Percentiles rank a stretch among this genome's conserved stretches.
Conservation (phyloP, 2,888 invertebrate genomes). For the Entomobrya multifasciata region DNA sequence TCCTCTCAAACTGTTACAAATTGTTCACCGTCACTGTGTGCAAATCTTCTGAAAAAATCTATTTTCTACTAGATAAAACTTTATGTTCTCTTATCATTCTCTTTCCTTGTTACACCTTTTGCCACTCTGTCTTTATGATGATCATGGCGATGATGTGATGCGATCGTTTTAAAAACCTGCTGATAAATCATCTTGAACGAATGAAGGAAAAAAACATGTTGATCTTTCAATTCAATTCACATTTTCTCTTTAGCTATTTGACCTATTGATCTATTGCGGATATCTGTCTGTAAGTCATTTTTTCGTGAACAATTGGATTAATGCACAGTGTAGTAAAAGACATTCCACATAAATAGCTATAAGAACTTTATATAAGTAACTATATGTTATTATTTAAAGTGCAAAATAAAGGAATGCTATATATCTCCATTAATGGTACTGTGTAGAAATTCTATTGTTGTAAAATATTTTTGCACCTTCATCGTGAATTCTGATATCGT, state of each 20-base stretch:
- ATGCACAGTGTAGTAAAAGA: not conserved
- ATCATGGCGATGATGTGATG: constrained; percentile 23
- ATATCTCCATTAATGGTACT: constrained; percentile 8
- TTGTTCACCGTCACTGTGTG: constrained; percentile 41
- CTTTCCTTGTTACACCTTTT: constrained; percentile 9
- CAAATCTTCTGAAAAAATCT: constrained; percentile 50
- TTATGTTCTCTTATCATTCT: constrained; percentile 34
- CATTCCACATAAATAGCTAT: too few species aligned
- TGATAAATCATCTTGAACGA: constrained; percentile 59
- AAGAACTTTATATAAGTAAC: too few species aligned
- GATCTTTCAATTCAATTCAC: constrained; percentile 44
- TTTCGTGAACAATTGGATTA: constrained; percentile 35
- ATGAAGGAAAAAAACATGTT: constrained; percentile 35
- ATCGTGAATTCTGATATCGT: constrained; percentile 10
- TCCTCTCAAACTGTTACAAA: constrained; percentile 59
- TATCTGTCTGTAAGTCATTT: constrained; percentile 38
- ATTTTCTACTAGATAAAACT: constrained; percentile 39
- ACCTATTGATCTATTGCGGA: constrained; percentile 70
- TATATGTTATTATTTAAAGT: not conserved
- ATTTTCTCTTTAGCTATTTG: constrained; percentile 49
- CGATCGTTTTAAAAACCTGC: constrained; percentile 65
- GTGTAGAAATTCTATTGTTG: constrained; percentile 30
- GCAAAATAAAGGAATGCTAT: constrained; percentile 1
- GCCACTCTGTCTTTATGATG: not conserved
- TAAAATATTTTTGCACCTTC: constrained; percentile 43